Evolutionary conservation across 2,888 invertebrate species (phyloP), one percentile per base, ranked within the genome.

Genomic region (Eupithecia abbreviata): DNA sequence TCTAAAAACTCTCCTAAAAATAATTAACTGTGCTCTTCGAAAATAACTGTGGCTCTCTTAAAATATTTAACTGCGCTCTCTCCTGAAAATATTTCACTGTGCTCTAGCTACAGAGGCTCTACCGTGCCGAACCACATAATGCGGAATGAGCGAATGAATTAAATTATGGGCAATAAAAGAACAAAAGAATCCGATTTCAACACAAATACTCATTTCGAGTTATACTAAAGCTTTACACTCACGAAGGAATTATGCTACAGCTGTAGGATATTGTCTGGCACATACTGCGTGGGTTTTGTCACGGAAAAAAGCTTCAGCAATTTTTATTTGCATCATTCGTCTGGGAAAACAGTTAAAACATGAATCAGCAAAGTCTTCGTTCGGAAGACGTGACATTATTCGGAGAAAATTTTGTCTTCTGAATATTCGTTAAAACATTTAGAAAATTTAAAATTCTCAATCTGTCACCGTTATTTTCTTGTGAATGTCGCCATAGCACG

Each of bases 161-260:
- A n/a, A 68, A 68, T 68, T 68, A 68, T 10, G 45, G 67, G 67
- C 67, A 68, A 45, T 68, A 68, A n/a, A 68, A 43, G 9, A 68
- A 68, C 67, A 68, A 68, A 68, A 68, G 45, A n/a, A 62, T 2
- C 62, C 9, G 43, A 43, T 68, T 15, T 45, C 10, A 68, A 9
- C 18, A 68, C 67, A 68, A 67, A 68, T 43, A 68, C 15, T n/a
- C n/a, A 43, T 43, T 67, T 9, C n/a, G 67, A 18, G 67, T 68
- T 68, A 10, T 45, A 68, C 67, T 43, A 45, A 68, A 68, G 67
- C 43, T 43, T 43, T 43, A 9, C n/a, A 45, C 67, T 68, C 67
- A 45, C 67, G 67, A 45, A 68, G 43, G 43, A 43, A 68, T 68
- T 43, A 15, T 15, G n/a, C n/a, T 43, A 68, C 67, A 68, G 43